A percentile compares a stretch with the other conserved stretches of the same genome.
phyloP scores from a whole-genome alignment of 2,113 vertebrate species.

The Zosterops borbonicus region DNA sequence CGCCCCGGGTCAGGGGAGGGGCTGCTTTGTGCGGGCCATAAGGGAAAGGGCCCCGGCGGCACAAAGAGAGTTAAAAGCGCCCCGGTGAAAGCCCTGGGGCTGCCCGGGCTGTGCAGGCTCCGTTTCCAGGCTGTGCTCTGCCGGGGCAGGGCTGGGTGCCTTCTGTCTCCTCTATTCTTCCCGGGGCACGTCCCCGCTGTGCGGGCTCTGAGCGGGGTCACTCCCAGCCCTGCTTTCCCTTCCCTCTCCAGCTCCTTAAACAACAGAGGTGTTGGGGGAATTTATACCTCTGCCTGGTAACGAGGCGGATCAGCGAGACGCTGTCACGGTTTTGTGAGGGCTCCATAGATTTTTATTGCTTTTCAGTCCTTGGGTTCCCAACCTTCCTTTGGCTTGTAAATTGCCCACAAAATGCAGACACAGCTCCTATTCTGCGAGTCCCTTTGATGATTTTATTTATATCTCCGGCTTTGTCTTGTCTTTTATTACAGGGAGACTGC shows the following conservation, averaged over 20 bases:
- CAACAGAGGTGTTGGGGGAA: conserved; percentile 69
- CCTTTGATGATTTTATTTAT: conserved; percentile 74
- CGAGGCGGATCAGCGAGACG: conserved; percentile 52
- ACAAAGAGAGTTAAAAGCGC: neutral
- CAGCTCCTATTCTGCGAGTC: conserved; percentile 63
- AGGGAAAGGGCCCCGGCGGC: neutral
- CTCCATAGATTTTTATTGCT: conserved; percentile 69
- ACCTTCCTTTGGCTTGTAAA: conserved; percentile 72
- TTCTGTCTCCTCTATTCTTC: conserved; percentile 20
- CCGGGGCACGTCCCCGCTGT: neutral
- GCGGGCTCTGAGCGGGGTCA: conserved; percentile 43
- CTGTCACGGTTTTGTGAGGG: conserved; percentile 35
- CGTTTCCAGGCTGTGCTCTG: neutral
- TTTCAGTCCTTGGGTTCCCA: conserved; percentile 71
- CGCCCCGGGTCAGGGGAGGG: neutral
- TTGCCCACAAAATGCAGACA: conserved; percentile 65
- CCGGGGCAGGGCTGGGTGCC: neutral
- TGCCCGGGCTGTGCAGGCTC: neutral
- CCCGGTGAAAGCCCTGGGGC: neutral
- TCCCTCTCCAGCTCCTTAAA: conserved; percentile 64
- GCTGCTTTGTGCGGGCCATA: neutral
- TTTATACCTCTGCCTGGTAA: conserved; percentile 73
- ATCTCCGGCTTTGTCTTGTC: conserved; percentile 72
- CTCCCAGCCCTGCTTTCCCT: neutral
- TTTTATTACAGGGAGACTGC: conserved; percentile 73